A percentile compares a stretch with the other conserved stretches of the same genome.
phyloP scores from a whole-genome alignment of 2,113 vertebrate species.

The Pelodiscus sinensis region DNA sequence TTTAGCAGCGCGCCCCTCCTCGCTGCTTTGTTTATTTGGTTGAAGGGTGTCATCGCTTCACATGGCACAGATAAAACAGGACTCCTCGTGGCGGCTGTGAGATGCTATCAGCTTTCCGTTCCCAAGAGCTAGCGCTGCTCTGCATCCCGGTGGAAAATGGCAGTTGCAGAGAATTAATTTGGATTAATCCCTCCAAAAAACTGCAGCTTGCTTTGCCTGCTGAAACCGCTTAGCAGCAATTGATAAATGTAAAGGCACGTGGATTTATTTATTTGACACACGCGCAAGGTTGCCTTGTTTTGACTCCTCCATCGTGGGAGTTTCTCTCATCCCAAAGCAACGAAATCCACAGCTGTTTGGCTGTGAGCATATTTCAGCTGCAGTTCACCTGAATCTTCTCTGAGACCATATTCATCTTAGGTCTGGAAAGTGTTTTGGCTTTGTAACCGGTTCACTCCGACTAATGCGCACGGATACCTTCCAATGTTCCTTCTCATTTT shows the following conservation, averaged over 20 bases:
- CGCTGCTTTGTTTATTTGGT: conserved; percentile 28
- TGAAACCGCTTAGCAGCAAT: neutral
- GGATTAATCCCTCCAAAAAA: neutral
- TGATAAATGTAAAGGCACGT: neutral
- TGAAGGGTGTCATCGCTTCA: conserved; percentile 24
- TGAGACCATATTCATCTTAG: neutral
- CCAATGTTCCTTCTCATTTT: neutral
- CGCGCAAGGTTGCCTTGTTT: neutral
- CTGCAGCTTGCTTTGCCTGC: neutral
- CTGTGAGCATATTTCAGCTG: neutral
- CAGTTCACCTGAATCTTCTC: neutral
- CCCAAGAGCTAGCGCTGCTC: neutral
- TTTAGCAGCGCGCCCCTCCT: conserved; percentile 27
- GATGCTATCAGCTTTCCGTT: neutral
- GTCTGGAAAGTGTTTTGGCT: neutral
- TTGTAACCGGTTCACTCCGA: neutral
- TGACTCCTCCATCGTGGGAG: neutral
- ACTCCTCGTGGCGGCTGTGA: neutral
- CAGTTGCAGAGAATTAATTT: neutral
- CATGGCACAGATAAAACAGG: neutral
- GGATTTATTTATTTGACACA: too few relatives aligned
- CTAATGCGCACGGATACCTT: neutral
- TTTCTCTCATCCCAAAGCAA: neutral
- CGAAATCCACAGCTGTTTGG: neutral
- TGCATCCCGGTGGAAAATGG: neutral